Base-by-base conservation (phyloP, 2,797 vertebrate genomes). In the Sandelia bainsii region DNA sequence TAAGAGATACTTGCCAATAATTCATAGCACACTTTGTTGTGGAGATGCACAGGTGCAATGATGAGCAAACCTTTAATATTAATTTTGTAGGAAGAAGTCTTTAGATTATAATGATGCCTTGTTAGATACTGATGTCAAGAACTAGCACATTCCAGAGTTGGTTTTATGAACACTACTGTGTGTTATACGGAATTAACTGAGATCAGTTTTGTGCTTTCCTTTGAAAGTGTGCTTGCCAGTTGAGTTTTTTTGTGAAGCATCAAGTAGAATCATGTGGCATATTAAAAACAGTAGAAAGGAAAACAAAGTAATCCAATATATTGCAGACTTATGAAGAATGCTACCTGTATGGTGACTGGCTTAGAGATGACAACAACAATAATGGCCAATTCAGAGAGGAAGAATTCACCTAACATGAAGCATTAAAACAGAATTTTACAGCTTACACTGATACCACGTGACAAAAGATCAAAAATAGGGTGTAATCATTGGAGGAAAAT, bases 401-500 rank as follows among this genome's bases (percentile, higher is more conserved):
- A 70, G 22, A n/a, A 46, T 75, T 70, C 64, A 69, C 50, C 45
- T 44, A 48, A 63, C 60, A 62, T 66, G 62, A 62, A 54, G 65
- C 50, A 61, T 62, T n/a, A n/a, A n/a, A n/a, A n/a, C n/a, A n/a
- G n/a, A 57, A 80, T 57, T 81, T 74, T 57, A 82, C 58, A 79
- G 71, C 62, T 77, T 60, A 68, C 51, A 71, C 14, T 8, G 51
- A 16, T 62, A 64, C 76, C 77, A 75, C 66, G 51, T 69, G 53
- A 84, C 75, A 83, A 79, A 72, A 69, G 50, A 87, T 22, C 22
- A 76, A 54, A 85, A 84, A 69, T 9, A 49, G 32, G 23, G 14
- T 63, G 64, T 8, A 4, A 51, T 58, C 25, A 44, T 54, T 20
- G 23, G 22, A 75, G 67, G 65, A 68, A 65, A 66, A 63, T 53